Percentiles rank a stretch among this genome's conserved stretches.
These are phyloP conservation scores for Procambarus virginalis DNA, from an alignment of 1,140 invertebrate genomes.

Conservation along the genomic window DNA sequence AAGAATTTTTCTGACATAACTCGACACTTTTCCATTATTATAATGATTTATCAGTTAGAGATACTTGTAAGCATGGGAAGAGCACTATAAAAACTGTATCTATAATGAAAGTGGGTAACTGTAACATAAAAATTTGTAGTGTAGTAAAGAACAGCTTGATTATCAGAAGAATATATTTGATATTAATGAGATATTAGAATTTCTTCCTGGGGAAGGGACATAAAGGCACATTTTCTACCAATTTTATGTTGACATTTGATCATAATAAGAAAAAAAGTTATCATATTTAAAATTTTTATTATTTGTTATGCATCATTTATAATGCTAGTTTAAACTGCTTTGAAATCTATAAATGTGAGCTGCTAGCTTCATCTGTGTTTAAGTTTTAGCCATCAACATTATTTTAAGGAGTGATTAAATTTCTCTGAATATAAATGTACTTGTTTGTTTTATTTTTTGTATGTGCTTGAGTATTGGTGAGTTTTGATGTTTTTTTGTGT, in stretches of 20 bases:
- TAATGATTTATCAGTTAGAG: neutral
- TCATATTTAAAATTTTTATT: neutral
- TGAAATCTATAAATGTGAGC: too few relatives aligned
- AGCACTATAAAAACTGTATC: neutral
- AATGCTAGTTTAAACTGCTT: too few relatives aligned
- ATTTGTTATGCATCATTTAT: neutral
- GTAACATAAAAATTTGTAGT: too few relatives aligned
- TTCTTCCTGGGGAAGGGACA: too few relatives aligned
- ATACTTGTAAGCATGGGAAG: neutral
- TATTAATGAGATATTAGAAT: too few relatives aligned
- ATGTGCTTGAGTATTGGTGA: neutral
- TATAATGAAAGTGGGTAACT: too few relatives aligned
- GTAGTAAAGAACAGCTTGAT: too few relatives aligned
- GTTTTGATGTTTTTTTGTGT: neutral
- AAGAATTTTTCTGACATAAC: neutral
- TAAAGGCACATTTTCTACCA: too few relatives aligned
- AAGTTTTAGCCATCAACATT: neutral
- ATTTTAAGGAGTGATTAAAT: neutral
- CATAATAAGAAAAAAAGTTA: neutral
- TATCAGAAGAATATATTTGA: too few relatives aligned
- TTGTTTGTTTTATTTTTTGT: neutral
- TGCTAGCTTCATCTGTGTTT: neutral
- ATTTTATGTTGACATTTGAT: too few relatives aligned
- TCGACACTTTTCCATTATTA: neutral
- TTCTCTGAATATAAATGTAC: neutral